Evolutionary conservation across 2,888 invertebrate species (phyloP).

Genomic region (Heliconius erato): DNA sequence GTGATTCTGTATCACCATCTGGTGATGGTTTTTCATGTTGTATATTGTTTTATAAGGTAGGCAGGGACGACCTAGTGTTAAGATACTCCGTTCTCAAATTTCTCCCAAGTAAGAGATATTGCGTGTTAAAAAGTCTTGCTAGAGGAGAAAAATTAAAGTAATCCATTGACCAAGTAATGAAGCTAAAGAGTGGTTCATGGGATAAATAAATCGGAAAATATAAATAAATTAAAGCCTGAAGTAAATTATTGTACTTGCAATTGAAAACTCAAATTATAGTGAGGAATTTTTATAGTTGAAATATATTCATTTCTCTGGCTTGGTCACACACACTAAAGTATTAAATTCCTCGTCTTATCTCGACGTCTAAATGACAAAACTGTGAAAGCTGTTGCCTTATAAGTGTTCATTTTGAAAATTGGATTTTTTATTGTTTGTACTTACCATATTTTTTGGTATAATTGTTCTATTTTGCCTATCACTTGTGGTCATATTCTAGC

Average conservation of each 20-base stretch:
- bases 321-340: background rate
- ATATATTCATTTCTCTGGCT: background rate
- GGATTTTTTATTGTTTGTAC: background rate
- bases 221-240: background rate
- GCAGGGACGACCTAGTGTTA: background rate
- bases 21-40: background rate
- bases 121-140: background rate
- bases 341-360: slow-evolving; percentile 4
- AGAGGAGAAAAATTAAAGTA: background rate
- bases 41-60: background rate
- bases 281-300: background rate
- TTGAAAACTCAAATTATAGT: background rate
- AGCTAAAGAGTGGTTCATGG: no score
- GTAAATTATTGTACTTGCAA: background rate
- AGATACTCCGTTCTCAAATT: background rate
- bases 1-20: background rate
- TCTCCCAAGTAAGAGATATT: no score
- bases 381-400: background rate
- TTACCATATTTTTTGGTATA: background rate
- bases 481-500: background rate
- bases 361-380: background rate
- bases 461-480: background rate
- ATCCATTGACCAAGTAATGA: no score
- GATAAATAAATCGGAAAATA: background rate
- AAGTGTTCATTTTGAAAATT: background rate